A percentile compares a stretch with the other conserved stretches of the same genome.
Conservation (phyloP, 2,113 vertebrate genomes). For the Indicator indicator region DNA sequence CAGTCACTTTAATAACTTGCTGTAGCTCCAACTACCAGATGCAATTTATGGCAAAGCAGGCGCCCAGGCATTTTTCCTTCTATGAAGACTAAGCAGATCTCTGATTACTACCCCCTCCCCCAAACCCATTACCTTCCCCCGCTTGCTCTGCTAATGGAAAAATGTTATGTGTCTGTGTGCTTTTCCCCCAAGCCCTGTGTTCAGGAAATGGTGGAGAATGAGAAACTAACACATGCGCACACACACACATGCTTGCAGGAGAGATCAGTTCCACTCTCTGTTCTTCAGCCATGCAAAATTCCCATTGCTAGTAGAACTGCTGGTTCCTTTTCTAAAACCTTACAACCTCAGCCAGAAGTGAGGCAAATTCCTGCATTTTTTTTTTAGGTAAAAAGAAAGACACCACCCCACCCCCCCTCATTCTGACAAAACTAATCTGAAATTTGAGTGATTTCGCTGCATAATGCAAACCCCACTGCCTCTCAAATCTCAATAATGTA, state of each 20-base stretch:
- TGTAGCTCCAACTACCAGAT: conserved; percentile 69
- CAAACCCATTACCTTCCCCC: conserved; percentile 49
- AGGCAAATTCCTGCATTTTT: not conserved
- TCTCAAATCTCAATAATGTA: not conserved
- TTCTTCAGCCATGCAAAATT: not conserved
- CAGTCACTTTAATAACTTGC: conserved; percentile 68
- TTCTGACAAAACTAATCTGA: not conserved
- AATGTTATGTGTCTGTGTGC: conserved; percentile 54
- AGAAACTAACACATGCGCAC: not conserved
- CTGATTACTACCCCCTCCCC: conserved; percentile 58
- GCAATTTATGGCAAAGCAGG: conserved; percentile 68
- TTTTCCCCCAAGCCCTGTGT: conserved; percentile 59
- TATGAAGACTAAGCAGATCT: conserved; percentile 71
- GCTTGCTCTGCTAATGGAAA: conserved; percentile 70
- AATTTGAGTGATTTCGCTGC: not conserved
- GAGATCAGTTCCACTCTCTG: not conserved
- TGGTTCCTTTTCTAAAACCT: not conserved
- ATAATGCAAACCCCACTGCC: not conserved
- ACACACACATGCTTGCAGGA: not conserved
- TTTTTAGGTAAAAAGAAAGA: conserved; percentile 7
- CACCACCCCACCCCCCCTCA: not conserved
- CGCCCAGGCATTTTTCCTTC: conserved; percentile 67
- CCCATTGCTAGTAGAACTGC: not conserved
- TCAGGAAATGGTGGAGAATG: conserved; percentile 70
- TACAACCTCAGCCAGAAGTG: not conserved